Evolutionary conservation across 2,113 vertebrate species (phyloP), one percentile per base, ranked within the genome.

Genomic region (Clupea harengus): DNA sequence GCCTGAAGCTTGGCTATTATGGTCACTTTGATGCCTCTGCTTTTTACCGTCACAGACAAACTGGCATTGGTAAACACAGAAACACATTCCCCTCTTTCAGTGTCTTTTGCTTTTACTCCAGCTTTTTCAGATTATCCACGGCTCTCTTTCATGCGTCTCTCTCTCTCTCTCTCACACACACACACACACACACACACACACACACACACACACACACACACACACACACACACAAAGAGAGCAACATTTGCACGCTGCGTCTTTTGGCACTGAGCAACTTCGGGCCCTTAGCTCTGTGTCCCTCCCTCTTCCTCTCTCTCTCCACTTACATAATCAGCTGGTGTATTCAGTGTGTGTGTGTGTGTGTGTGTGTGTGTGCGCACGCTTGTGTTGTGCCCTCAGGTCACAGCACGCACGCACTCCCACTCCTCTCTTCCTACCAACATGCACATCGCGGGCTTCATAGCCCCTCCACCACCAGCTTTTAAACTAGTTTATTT

Each of bases 221-320:
- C 47, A 49, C 47, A 0, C 10, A 6, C 10, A 49, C 6, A 54
- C 11, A 54, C 52, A 54, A 8, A 54, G 8, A 6, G 22, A 64
- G 22, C 57, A 64, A 25, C 57, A n/a, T n/a, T n/a, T 64, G 57
- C 57, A 64, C 5, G 6, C 57, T 6, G 20, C 22, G 22, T 64
- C 57, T 64, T 64, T 64, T 7, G 57, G 6, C 22, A 22, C 22
- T 64, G 6, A n/a, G 20, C 57, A 64, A 64, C 57, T 64, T 25
- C 22, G 7, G 52, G 57, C 20, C 22, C 57, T 64, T 72, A 81
- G 25, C 75, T 75, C 46, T 60, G 18, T 32, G 49, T 44, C 49
- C 47, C 82, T 54, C 17, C 50, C 32, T 83, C 52, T 50, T 67
- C 81, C 39, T 75, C 49, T 78, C n/a, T 45, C 64, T 72, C 11